Evolutionary conservation across 64 coral and sea anemone species (phyloP).

Genomic region (Porites australiensis): DNA sequence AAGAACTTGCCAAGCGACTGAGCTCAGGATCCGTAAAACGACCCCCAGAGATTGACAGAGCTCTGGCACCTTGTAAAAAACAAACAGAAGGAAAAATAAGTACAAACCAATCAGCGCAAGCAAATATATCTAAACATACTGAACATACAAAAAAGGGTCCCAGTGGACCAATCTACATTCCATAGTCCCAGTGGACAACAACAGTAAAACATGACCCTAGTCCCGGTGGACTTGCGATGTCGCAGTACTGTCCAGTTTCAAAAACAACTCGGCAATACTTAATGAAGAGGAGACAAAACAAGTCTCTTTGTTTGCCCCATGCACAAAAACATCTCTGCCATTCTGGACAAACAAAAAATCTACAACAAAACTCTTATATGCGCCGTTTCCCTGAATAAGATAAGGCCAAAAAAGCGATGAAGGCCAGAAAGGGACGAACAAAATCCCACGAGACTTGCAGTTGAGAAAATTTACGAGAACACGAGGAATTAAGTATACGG

Average conservation of each 20-base stretch:
- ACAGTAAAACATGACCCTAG: slow-evolving; percentile 16
- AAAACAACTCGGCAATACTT: slow-evolving; percentile 23
- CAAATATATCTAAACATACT: slow-evolving; percentile 17
- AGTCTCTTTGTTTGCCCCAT: slow-evolving; percentile 29
- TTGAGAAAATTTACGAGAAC: neutral
- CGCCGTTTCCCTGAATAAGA: slow-evolving; percentile 3
- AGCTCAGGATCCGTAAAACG: neutral
- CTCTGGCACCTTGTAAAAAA: slow-evolving; percentile 8
- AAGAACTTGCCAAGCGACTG: too few relatives aligned
- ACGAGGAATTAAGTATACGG: too few relatives aligned
- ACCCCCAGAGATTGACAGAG: slow-evolving; percentile 35
- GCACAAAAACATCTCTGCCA: slow-evolving; percentile 10
- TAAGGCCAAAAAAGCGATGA: slow-evolving; percentile 27
- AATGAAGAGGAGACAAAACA: slow-evolving; percentile 29
- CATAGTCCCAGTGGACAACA: slow-evolving; percentile 10
- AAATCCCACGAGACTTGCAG: slow-evolving; percentile 11
- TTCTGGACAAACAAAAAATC: slow-evolving; percentile 40
- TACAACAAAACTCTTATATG: neutral
- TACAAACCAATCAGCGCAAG: slow-evolving; percentile 5
- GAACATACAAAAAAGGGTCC: slow-evolving; percentile 5
- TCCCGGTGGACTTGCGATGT: slow-evolving; percentile 8
- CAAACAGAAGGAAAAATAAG: slow-evolving; percentile 8
- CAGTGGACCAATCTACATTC: too few relatives aligned
- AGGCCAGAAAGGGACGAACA: slow-evolving; percentile 48
- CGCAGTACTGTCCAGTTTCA: slow-evolving; percentile 21